phyloP scores from a whole-genome alignment of 1,140 invertebrate species.

The Andricus grossulariae region DNA sequence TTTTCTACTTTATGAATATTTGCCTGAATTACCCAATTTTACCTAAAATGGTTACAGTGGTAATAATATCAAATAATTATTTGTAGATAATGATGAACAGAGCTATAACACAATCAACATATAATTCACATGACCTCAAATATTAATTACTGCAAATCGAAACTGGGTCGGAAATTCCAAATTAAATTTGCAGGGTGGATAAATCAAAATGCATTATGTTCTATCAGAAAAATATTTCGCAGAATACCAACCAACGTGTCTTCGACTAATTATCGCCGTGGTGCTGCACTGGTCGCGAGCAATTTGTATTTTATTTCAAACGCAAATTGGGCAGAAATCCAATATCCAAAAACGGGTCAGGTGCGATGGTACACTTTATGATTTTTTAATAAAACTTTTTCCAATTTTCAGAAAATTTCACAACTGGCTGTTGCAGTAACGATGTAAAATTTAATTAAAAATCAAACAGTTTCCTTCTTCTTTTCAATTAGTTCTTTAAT shows the following conservation, averaged over 20 bases:
- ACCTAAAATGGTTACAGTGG: neutral
- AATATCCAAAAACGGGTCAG: constrained; percentile 14
- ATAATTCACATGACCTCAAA: too few species aligned
- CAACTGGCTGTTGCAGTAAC: neutral
- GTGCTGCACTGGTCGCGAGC: neutral
- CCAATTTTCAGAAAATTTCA: constrained; percentile 1
- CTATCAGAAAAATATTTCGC: neutral
- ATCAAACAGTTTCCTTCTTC: too few species aligned
- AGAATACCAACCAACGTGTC: neutral
- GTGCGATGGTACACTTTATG: neutral
- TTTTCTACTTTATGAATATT: constrained; percentile 22
- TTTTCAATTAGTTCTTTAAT: too few species aligned
- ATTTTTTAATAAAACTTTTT: constrained; percentile 15
- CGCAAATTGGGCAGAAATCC: constrained; percentile 17
- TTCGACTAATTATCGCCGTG: constrained; percentile 8
- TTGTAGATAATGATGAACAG: too few species aligned
- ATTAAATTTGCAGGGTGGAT: constrained; percentile 8
- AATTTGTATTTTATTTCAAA: constrained; percentile 24
- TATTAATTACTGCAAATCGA: neutral
- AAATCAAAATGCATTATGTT: neutral
- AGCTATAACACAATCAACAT: too few species aligned
- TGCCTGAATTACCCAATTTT: neutral
- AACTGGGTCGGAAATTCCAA: neutral
- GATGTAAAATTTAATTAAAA: too few species aligned
- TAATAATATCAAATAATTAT: too few species aligned